Base-by-base conservation (phyloP, 2,888 invertebrate genomes). In the Aplocera efformata region DNA sequence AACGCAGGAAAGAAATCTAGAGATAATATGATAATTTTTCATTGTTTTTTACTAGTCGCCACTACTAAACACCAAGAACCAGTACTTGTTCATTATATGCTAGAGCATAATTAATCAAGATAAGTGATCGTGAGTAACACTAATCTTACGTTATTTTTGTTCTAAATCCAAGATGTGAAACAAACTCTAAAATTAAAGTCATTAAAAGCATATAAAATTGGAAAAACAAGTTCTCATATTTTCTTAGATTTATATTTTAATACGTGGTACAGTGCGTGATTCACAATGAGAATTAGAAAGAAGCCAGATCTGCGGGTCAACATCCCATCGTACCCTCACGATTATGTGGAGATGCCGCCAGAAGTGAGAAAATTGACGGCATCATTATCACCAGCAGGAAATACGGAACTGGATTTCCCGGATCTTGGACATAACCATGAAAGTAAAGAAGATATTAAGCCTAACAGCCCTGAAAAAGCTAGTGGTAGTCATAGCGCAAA, bases 311-410 rank as follows among this genome's bases (percentile, higher is more conserved):
- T 88, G n/a, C 61, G 74, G 0, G 6, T 86, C 10, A 39, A 72
- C 3, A 83, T 88, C 34, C 79, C 80, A 0, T 68, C 79, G 0
- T 81, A 79, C 39, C 79, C 83, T 1, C 64, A 71, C 4, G 86
- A 83, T 25, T 86, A 84, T 55, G 86, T 82, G 0, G 73, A 80
- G 60, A 85, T 86, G 84, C 85, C 86, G 1, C 50, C 56, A 6
- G 77, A 76, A 10, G 70, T 76, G 0, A 67, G 66, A 25, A 50
- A 60, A 5, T 43, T 70, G 17, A 75, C 80, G 10, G 30, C 40
- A 8, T 41, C 48, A 5, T 21, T 35, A 24, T 27, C 20, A n/a
- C n/a, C n/a, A 10, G 13, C 27, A 27, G 28, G 35, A 9, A 11
- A 28, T n/a, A 21, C 21, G 6, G 7, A 24, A 6, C 26, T 36